A percentile compares a stretch with the other conserved stretches of the same genome.
Conservation (phyloP, 2,888 invertebrate species). For the Stramonita haemastoma region DNA sequence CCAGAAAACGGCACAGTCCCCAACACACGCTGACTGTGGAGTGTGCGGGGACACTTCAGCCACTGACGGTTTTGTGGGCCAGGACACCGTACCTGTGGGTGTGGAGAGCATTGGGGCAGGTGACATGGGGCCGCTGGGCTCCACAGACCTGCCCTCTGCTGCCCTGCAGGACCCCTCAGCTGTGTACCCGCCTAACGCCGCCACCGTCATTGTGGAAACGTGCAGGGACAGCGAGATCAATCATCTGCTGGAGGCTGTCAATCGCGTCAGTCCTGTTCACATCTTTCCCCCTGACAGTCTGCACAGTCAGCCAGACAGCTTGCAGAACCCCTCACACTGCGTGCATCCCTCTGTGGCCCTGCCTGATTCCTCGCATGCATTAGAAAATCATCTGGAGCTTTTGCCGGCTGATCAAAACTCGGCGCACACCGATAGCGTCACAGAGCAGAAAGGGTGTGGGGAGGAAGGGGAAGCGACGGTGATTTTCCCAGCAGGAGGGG, state of each 20-base stretch:
- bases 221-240: not conserved
- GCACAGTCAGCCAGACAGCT: not conserved
- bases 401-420: not conserved
- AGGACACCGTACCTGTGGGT: not conserved
- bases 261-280: not conserved
- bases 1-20: not conserved
- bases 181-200: not conserved
- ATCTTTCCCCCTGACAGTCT: not conserved
- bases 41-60: not conserved
- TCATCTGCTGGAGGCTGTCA: not conserved
- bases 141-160: not conserved
- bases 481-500: not conserved
- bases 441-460: not conserved
- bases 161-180: slow-evolving; percentile 1
- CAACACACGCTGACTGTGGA: not conserved
- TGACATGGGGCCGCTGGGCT: not conserved
- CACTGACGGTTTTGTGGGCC: not conserved
- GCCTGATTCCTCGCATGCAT: not conserved
- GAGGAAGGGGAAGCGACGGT: not conserved
- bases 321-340: not conserved
- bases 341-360: not conserved
- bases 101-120: slow-evolving; percentile 24
- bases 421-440: not conserved
- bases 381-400: not conserved
- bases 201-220: not conserved